Conservation (phyloP, 2,888 invertebrate species). For the Parnassius orleans region DNA sequence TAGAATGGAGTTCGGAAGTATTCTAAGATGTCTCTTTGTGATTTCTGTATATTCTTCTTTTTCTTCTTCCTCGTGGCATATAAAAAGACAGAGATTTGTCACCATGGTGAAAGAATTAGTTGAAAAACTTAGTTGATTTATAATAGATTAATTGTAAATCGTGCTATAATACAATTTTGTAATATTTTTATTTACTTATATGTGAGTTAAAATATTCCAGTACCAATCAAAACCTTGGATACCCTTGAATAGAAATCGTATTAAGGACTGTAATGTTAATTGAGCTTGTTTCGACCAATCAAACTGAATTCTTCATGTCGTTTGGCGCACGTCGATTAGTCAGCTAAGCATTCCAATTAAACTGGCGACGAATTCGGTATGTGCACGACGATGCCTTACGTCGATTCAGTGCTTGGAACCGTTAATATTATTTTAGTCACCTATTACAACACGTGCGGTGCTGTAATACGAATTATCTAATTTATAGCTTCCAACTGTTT, state of each 20-base stretch:
- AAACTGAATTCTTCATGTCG: slow-evolving; percentile 50
- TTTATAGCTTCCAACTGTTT: neutral
- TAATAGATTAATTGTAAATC: too few species aligned
- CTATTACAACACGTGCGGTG: neutral
- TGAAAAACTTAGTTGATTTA: too few species aligned
- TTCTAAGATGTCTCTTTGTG: too few species aligned
- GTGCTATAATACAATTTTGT: too few species aligned
- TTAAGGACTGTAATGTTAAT: slow-evolving; percentile 51
- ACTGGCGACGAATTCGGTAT: slow-evolving; percentile 46
- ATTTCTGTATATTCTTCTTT: too few species aligned
- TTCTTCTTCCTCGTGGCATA: too few species aligned
- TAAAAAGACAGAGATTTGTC: too few species aligned
- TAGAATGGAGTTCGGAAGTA: too few species aligned
- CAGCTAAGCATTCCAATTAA: slow-evolving; percentile 52
- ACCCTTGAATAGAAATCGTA: slow-evolving; percentile 37
- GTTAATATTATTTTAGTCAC: neutral
- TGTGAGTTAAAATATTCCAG: too few species aligned
- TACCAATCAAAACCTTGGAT: neutral
- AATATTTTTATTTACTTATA: too few species aligned
- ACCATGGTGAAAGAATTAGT: too few species aligned
- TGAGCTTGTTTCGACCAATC: slow-evolving; percentile 63
- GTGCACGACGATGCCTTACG: slow-evolving; percentile 25
- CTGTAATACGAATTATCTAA: slow-evolving; percentile 11
- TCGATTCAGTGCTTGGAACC: slow-evolving; percentile 1
- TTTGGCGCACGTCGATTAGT: slow-evolving; percentile 49